Percentiles rank a stretch among this genome's conserved stretches.
Conservation (phyloP, 2,888 invertebrate genomes). For the Lasiommata megera region DNA sequence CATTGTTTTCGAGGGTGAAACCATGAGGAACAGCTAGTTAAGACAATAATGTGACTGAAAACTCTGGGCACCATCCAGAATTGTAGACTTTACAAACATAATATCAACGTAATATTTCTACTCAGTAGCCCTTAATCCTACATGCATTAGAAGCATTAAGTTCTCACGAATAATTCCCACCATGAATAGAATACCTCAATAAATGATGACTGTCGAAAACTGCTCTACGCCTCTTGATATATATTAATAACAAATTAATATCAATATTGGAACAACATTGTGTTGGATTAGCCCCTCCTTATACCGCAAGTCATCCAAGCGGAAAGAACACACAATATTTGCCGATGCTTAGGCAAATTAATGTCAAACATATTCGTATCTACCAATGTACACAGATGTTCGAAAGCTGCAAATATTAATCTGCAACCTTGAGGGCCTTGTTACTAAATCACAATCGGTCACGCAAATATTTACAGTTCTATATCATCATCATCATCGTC, state of each 20-base stretch:
- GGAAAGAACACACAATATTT: background rate
- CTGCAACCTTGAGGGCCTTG: too few species aligned
- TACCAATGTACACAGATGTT: background rate
- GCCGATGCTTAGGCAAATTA: constrained; percentile 1
- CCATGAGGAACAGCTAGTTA: too few species aligned
- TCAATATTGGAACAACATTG: constrained; percentile 8
- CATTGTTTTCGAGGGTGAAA: too few species aligned
- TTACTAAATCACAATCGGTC: too few species aligned
- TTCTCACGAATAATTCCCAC: background rate
- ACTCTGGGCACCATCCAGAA: too few species aligned
- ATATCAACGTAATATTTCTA: background rate
- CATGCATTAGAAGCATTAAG: background rate
- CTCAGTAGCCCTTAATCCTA: background rate
- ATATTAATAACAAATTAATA: constrained; percentile 7
- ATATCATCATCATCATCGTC: too few species aligned
- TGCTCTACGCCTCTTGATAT: background rate
- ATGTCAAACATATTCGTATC: background rate
- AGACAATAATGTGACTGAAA: too few species aligned
- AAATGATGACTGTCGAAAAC: constrained; percentile 6
- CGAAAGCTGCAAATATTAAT: too few species aligned
- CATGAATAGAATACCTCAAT: constrained; percentile 1
- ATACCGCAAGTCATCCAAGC: background rate
- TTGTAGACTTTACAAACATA: too few species aligned
- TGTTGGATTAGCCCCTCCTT: constrained; percentile 6
- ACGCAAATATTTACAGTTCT: too few species aligned